Percentiles rank a stretch among this genome's conserved stretches.
phyloP scores from a whole-genome alignment of 2,888 invertebrate genomes.

The Catocala nupta region DNA sequence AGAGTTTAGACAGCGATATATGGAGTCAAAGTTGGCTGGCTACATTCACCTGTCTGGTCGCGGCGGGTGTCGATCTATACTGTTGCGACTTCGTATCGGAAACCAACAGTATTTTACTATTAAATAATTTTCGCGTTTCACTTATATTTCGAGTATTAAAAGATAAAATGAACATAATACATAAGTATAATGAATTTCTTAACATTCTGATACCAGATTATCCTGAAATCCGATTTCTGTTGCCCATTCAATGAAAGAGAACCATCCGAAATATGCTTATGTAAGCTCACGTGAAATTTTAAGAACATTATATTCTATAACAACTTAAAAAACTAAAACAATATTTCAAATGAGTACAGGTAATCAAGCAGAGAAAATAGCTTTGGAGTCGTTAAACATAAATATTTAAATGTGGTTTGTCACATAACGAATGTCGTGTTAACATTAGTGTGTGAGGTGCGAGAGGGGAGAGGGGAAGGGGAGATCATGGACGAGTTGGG shows the following conservation, averaged over 20 bases:
- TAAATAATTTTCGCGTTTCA: no score
- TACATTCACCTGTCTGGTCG: constrained; percentile 1
- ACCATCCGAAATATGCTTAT: no score
- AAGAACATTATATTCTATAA: no score
- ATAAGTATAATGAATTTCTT: background rate
- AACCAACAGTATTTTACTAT: no score
- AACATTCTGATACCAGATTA: background rate
- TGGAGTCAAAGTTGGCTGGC: constrained; percentile 11
- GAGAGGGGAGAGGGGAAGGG: no score
- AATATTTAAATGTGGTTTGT: constrained; percentile 37
- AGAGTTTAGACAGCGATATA: constrained; percentile 50
- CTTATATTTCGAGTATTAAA: no score
- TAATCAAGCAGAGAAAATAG: constrained; percentile 9
- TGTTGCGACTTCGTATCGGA: constrained; percentile 6
- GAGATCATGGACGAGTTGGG: no score
- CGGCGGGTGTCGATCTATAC: constrained; percentile 11
- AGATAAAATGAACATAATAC: no score
- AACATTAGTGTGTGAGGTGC: constrained; percentile 15
- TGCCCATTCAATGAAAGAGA: background rate
- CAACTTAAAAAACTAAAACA: no score
- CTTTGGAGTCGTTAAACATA: constrained; percentile 9
- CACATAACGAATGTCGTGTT: constrained; percentile 31
- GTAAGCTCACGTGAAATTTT: no score
- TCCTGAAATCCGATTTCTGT: background rate
- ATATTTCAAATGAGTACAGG: no score